Base-by-base conservation (phyloP, 2,113 vertebrate genomes). In the Cygnus atratus region DNA sequence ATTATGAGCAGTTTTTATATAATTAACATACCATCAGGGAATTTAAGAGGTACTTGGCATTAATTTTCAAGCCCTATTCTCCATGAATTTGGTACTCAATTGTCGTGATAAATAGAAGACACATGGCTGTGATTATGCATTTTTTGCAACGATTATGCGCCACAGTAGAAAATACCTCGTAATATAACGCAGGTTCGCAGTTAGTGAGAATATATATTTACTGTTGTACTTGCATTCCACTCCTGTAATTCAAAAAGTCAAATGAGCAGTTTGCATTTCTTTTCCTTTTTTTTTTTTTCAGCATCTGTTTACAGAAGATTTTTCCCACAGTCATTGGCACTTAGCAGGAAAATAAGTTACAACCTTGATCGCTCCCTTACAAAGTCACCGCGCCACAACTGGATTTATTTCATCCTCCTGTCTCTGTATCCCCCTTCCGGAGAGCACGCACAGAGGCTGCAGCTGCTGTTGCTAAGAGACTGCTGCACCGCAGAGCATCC, bases 391-490 rank as follows among this genome's bases (percentile, higher is more conserved):
- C 2, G 3, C 4, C 4, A 39, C 93, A 96, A 97, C 74, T 85
- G 93, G 13, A 44, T 96, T 96, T 96, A 94, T 90, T 98, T 96
- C 97, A 97, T 96, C 96, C 97, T 96, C 92, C 90, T 58, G 97
- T 96, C 97, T 98, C 95, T 96, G 97, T 90, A 90, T 95, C 95
- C 92, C 96, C 97, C 97, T 98, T 98, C 97, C 93, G 96, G 97
- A 97, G 97, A 97, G 82, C 90, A 28, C 31, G 97, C 2, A 94
- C 97, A 97, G 97, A 95, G 96, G 87, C 93, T 86, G 93, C 95
- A 84, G 95, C 3, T 2, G 12, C 93, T 31, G 98, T 98, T 98
- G 98, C 97, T 97, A 97, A 95, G 98, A 98, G 98, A 98, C 98
- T 39, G 84, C 19, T 83, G 86, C 95, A 84, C 67, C 92, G 97